Conservation (phyloP, 1,140 invertebrate species). For the Macrobrachium nipponense region DNA sequence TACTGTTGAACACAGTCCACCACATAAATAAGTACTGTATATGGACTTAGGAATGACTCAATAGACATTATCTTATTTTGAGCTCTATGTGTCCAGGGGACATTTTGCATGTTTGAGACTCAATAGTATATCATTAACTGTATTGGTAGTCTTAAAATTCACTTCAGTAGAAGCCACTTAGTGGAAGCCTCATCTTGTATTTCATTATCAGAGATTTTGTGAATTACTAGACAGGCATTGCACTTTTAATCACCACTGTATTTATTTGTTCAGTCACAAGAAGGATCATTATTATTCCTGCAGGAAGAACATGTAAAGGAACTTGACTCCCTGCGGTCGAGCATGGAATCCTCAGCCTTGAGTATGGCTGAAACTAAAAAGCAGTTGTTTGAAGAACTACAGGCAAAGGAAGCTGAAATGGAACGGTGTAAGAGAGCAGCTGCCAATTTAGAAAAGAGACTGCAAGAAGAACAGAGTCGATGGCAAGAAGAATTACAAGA, state of each 20-base stretch:
- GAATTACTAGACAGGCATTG: background rate
- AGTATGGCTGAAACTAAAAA: constrained; percentile 62
- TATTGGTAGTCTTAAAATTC: too few species aligned
- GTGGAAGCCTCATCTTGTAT: too few species aligned
- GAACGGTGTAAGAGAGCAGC: constrained; percentile 52
- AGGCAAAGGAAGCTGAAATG: constrained; percentile 57
- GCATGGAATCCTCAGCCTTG: constrained; percentile 54
- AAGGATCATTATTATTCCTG: constrained; percentile 14
- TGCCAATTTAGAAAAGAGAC: constrained; percentile 60
- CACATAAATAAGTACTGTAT: too few species aligned
- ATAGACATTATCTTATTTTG: too few species aligned
- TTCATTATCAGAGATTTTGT: too few species aligned
- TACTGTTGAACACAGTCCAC: too few species aligned
- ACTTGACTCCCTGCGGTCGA: constrained; percentile 67
- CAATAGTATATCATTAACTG: too few species aligned
- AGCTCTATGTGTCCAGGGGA: too few species aligned
- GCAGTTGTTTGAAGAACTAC: constrained; percentile 65
- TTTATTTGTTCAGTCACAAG: background rate
- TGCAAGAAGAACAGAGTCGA: constrained; percentile 43
- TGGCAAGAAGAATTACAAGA: constrained; percentile 34
- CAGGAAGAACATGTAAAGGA: constrained; percentile 74
- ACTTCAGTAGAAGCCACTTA: too few species aligned
- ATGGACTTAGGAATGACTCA: too few species aligned
- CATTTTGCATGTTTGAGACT: too few species aligned
- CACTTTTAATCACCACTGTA: background rate